phyloP scores from a whole-genome alignment of 2,797 vertebrate species.

The Trachurus trachurus region DNA sequence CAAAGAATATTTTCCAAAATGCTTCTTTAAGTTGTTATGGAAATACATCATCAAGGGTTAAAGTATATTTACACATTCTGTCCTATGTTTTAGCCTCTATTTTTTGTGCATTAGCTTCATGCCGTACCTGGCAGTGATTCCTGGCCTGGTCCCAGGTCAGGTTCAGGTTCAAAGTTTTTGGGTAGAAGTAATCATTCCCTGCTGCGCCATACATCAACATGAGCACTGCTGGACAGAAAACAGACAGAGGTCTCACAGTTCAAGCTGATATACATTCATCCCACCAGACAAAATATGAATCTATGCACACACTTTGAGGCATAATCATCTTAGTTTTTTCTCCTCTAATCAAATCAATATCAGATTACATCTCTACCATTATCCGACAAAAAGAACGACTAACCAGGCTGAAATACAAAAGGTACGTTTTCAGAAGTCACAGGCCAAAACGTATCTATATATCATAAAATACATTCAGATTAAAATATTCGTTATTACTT shows the following conservation, averaged over 20 bases:
- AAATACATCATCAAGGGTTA: background rate
- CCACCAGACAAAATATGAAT: background rate
- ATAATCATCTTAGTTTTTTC: background rate
- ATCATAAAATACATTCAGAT: background rate
- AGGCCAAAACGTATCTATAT: too few relatives aligned
- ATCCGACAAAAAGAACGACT: too few relatives aligned
- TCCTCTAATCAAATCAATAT: too few relatives aligned
- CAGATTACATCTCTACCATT: too few relatives aligned
- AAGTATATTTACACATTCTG: background rate
- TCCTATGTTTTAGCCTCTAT: background rate
- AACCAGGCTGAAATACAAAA: too few relatives aligned
- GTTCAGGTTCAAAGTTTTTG: too few relatives aligned
- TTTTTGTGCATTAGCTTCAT: background rate
- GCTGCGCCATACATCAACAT: constrained; percentile 26
- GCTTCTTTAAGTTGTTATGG: background rate
- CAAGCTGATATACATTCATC: background rate
- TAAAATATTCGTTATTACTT: background rate
- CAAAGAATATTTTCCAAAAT: background rate
- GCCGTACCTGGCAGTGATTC: constrained; percentile 73
- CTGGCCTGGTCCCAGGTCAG: constrained; percentile 76
- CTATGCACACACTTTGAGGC: background rate
- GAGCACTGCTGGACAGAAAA: constrained; percentile 53
- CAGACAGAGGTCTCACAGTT: background rate
- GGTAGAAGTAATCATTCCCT: constrained; percentile 61
- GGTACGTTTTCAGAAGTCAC: too few relatives aligned